Base-by-base conservation (phyloP, 2,113 vertebrate species). In the Mesocricetus auratus region DNA sequence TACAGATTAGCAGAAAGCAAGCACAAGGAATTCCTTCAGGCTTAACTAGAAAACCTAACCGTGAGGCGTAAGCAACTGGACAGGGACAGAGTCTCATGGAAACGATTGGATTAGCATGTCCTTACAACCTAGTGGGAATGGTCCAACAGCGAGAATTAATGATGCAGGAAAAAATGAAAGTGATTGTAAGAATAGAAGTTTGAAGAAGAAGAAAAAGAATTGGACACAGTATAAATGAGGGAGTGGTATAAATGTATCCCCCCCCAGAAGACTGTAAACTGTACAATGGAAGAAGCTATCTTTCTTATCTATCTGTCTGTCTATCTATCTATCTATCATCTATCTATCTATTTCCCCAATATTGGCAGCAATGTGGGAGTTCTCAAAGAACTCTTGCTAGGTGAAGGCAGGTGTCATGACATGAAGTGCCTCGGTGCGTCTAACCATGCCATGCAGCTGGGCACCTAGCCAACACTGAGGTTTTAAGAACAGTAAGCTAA, bases 71-170 rank as follows among this genome's bases (percentile, higher is more conserved):
- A 33, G 33, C 22, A 77, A 74, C 26, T 33, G 16, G 45, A 78
- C 21, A 31, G 5, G 22, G 5, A 36, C 24, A n/a, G 47, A 36
- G 24, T 56, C 4, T 74, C 56, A 47, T 8, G 16, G 7, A 94
- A 92, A 58, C 33, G 11, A 13, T 56, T 81, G 50, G 11, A 15
- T n/a, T 33, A 13, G 36, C 47, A 33, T 3, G 0, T 79, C n/a
- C 68, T 92, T 83, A 19, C 26, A 92, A 82, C 22, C 12, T 82
- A 7, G 9, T 94, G 31, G 31, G 26, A 56, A 75, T 94, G 31
- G 82, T 56, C 19, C 33, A 45, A 17, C 39, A 83, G 74, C 96
- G 90, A 77, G 5, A 94, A 82, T 86, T 89, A 26, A 79, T 81
- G 24, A 83, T 68, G 11, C 29, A 31, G 3, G 33, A 92, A 39